These are phyloP conservation scores for Ctenopoma multispine DNA, from an alignment of 2,797 vertebrate species.

Conservation along the genomic window DNA sequence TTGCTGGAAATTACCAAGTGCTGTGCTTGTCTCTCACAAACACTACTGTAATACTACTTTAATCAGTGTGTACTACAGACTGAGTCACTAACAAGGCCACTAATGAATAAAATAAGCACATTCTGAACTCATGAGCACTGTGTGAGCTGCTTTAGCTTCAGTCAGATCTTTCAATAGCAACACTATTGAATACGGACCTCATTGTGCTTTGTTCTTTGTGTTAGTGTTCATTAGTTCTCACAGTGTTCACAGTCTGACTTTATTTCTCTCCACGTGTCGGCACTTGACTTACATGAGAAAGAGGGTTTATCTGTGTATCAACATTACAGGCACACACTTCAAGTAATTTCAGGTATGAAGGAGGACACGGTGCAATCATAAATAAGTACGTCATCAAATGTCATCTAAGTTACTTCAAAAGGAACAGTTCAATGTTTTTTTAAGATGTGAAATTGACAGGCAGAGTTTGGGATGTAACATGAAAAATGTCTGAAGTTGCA, in stretches of 20 bases:
- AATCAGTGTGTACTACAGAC: neutral
- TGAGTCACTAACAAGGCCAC: slow-evolving; percentile 35
- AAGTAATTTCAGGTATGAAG: slow-evolving; percentile 83
- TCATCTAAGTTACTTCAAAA: slow-evolving; percentile 28
- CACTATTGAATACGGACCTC: slow-evolving; percentile 4
- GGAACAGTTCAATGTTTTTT: slow-evolving; percentile 52
- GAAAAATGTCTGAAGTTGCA: neutral
- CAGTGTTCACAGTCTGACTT: slow-evolving; percentile 33
- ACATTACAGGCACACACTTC: slow-evolving; percentile 77
- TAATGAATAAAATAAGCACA: neutral
- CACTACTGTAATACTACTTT: neutral
- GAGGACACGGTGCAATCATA: slow-evolving; percentile 42
- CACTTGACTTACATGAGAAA: slow-evolving; percentile 24
- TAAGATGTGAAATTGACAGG: slow-evolving; percentile 23
- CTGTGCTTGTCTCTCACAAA: slow-evolving; percentile 2
- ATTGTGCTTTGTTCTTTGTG: slow-evolving; percentile 43
- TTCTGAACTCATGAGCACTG: neutral
- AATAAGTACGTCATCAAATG: slow-evolving; percentile 40
- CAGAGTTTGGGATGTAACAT: slow-evolving; percentile 34
- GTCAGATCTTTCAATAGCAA: slow-evolving; percentile 10
- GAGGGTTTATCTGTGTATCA: slow-evolving; percentile 11
- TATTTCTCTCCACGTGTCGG: slow-evolving; percentile 11
- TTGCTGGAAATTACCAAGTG: slow-evolving; percentile 76
- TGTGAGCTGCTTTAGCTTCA: slow-evolving; percentile 26
- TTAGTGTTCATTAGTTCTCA: slow-evolving; percentile 35